Base-by-base conservation (phyloP, 1,140 invertebrate genomes). In the Leptinotarsa undecemlineata region DNA sequence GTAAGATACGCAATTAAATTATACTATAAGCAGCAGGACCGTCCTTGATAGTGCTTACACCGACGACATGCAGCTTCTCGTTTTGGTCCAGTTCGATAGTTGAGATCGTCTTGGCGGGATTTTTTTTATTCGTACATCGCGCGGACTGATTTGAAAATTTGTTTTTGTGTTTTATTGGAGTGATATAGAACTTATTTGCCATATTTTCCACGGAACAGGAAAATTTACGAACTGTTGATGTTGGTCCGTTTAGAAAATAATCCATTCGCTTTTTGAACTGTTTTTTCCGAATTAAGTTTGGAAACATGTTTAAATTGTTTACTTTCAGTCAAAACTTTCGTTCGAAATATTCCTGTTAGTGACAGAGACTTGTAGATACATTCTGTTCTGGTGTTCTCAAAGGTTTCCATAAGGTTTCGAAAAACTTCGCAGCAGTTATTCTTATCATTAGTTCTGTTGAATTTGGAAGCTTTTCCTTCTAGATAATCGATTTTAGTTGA, bases 21-120 rank as follows among this genome's bases (percentile, higher is more conserved):
- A 64, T 64, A 48, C 71, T 71, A 71, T 72, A 72, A 72, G 71
- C n/a, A 63, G 42, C 71, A 64, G 71, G 71, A 20, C 60, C 62
- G 71, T 48, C 71, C 71, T 72, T 72, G 71, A 72, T 72, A 64
- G 48, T 17, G 17, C 20, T 61, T 21, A 21, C 17, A 64, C 71
- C 21, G 62, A 61, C 71, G 51, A 26, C 69, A 17, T 26, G 26
- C 42, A 11, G 71, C 63, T 72, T 64, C 60, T 63, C 63, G 20
- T 70, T 72, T 72, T 64, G 60, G 71, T 64, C 60, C 61, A 72
- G 71, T 64, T n/a, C 26, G 51, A 57, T 57, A 57, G 51, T 57
- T n/a, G 51, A 17, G 51, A 15, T 57, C 51, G 51, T 57, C 51
- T 57, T 57, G 15, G 51, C n/a, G 51, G 33, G 33, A 42, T 57